A percentile compares a stretch with the other conserved stretches of the same genome.
Conservation (phyloP, 2,888 invertebrate species). For the Ochropacha duplaris region DNA sequence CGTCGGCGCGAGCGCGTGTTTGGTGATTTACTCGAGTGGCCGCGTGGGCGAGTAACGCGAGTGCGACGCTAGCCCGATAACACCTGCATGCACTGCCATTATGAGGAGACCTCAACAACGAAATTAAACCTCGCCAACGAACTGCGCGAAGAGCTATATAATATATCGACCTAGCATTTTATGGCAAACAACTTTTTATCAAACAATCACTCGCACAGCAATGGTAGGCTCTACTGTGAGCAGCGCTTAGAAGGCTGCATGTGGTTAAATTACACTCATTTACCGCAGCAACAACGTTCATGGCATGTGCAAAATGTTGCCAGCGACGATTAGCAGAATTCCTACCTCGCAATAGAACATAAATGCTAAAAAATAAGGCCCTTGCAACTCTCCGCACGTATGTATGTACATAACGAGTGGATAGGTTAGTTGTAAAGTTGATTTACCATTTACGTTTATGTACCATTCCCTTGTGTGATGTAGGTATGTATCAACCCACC, state of each 20-base stretch:
- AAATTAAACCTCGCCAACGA: slow-evolving; percentile 6
- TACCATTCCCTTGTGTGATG: slow-evolving; percentile 33
- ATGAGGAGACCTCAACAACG: slow-evolving; percentile 27
- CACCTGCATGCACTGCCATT: slow-evolving; percentile 44
- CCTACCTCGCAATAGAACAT: slow-evolving; percentile 72
- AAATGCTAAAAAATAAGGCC: slow-evolving; percentile 74
- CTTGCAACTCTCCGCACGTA: slow-evolving; percentile 57
- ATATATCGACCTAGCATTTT: slow-evolving; percentile 3
- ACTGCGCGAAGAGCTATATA: slow-evolving; percentile 6
- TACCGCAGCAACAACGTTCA: slow-evolving; percentile 63
- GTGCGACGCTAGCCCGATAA: slow-evolving; percentile 32
- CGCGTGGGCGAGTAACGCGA: slow-evolving; percentile 36
- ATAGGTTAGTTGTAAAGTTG: slow-evolving; percentile 58
- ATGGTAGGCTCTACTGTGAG: slow-evolving; percentile 31
- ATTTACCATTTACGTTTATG: slow-evolving; percentile 60
- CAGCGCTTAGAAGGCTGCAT: slow-evolving; percentile 48
- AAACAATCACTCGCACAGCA: slow-evolving; percentile 2
- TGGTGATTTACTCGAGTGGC: slow-evolving; percentile 65
- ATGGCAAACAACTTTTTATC: slow-evolving; percentile 2
- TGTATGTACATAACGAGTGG: slow-evolving; percentile 41
- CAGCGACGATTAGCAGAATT: slow-evolving; percentile 78
- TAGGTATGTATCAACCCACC: slow-evolving; percentile 42
- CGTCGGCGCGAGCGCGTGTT: slow-evolving; percentile 48
- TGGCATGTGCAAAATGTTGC: slow-evolving; percentile 74
- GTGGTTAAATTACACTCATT: slow-evolving; percentile 76